Conservation (phyloP, 2,113 vertebrate species). For the Aythya baeri region DNA sequence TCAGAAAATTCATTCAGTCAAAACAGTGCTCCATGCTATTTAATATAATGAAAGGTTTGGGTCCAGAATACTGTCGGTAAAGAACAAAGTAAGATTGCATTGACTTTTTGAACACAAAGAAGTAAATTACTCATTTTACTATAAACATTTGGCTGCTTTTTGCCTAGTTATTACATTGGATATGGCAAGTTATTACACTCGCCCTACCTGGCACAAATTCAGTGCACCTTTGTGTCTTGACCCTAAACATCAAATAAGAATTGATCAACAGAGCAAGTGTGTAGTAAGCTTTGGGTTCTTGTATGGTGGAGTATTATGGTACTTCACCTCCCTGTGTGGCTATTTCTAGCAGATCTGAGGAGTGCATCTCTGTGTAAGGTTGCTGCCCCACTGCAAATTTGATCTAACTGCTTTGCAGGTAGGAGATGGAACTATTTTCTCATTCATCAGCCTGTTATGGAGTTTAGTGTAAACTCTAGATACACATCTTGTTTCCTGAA, state of each 20-base stretch:
- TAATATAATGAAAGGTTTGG: not conserved
- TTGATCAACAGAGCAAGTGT: not conserved
- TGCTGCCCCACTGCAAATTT: not conserved
- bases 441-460: not conserved
- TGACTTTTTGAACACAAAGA: not conserved
- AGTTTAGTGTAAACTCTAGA: not conserved
- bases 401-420: not conserved
- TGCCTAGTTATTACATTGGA: not conserved
- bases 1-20: slow-evolving; percentile 3
- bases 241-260: not conserved
- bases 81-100: not conserved
- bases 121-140: not conserved
- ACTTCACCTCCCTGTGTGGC: accelerated
- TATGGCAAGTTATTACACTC: not conserved
- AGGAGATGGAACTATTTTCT: not conserved
- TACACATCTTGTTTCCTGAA: not conserved
- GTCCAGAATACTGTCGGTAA: not conserved
- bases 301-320: not conserved
- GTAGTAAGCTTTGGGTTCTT: not conserved
- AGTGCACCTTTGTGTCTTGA: not conserved
- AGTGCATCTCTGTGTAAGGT: not conserved
- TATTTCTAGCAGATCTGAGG: not conserved
- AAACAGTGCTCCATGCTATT: not conserved
- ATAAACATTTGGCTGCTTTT: not conserved
- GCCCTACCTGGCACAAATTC: not conserved